A percentile compares a stretch with the other conserved stretches of the same genome.
Conservation (phyloP, 1,140 invertebrate species). For the Drosophila sp. region DNA sequence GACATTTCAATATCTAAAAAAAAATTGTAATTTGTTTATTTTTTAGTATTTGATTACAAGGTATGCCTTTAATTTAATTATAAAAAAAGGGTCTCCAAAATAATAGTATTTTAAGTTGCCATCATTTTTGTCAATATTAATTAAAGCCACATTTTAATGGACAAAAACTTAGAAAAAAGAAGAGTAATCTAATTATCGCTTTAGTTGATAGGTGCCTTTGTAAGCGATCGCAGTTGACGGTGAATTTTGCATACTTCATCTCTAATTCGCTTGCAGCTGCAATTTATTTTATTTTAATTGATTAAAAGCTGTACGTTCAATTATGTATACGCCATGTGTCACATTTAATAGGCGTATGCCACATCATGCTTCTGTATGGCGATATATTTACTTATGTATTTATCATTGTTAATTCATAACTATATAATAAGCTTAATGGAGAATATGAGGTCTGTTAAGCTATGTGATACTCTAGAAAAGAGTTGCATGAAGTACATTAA, state of each 20-base stretch:
- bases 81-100: not conserved
- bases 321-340: constrained; percentile 63
- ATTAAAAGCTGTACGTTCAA: constrained; percentile 43
- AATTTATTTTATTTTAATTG: constrained; percentile 33
- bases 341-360: constrained; percentile 20
- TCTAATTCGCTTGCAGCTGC: constrained; percentile 54
- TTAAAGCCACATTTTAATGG: constrained; percentile 11
- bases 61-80: too few species aligned
- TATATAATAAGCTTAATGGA: constrained; percentile 32
- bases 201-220: constrained; percentile 24
- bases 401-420: constrained; percentile 39
- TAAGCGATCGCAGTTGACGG: constrained; percentile 39
- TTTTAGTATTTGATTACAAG: too few species aligned
- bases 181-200: constrained; percentile 31
- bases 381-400: constrained; percentile 18
- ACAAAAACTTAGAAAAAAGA: not conserved
- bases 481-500: not conserved
- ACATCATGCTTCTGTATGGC: not conserved
- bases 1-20: too few species aligned
- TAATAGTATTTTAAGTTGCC: constrained; percentile 5
- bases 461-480: constrained; percentile 15
- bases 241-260: constrained; percentile 66
- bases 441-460: not conserved
- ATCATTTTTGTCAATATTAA: constrained; percentile 4
- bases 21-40: too few species aligned